phyloP scores from a whole-genome alignment of 1,140 invertebrate species.

The Bombus impatiens region DNA sequence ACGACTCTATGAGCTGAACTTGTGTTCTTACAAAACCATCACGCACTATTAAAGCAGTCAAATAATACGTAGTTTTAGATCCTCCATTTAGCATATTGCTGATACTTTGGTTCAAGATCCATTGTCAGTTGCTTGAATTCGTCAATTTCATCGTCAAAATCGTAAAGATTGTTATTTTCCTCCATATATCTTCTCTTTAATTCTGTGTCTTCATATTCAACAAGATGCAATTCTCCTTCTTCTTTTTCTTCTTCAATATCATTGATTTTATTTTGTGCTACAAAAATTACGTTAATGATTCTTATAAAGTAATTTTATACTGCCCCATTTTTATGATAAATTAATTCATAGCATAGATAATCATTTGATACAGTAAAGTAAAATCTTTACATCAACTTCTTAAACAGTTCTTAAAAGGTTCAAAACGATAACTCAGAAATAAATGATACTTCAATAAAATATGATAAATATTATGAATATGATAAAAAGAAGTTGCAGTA shows the following conservation, averaged over 20 bases:
- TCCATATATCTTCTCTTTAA: slow-evolving; percentile 44
- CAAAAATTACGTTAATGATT: slow-evolving; percentile 43
- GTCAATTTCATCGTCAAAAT: slow-evolving; percentile 57
- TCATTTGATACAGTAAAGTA: slow-evolving; percentile 38
- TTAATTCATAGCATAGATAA: not conserved
- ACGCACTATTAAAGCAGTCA: slow-evolving; percentile 19
- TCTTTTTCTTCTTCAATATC: slow-evolving; percentile 33
- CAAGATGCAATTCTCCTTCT: slow-evolving; percentile 15
- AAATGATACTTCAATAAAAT: not conserved
- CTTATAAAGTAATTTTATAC: not conserved
- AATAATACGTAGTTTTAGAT: slow-evolving; percentile 59
- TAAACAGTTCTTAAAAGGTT: not conserved
- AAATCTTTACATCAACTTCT: not conserved
- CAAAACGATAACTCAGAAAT: not conserved
- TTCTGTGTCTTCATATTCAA: slow-evolving; percentile 32
- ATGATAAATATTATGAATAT: not conserved
- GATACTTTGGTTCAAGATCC: slow-evolving; percentile 72
- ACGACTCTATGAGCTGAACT: slow-evolving; percentile 4
- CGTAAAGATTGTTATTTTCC: slow-evolving; percentile 36
- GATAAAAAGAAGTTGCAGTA: not conserved
- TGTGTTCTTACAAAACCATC: slow-evolving; percentile 13
- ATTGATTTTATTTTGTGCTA: slow-evolving; percentile 59
- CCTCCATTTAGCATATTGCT: slow-evolving; percentile 72
- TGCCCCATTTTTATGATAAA: not conserved
- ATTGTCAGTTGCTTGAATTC: slow-evolving; percentile 66